Base-by-base conservation (phyloP, 2,888 invertebrate species). In the Agrochola circellaris region DNA sequence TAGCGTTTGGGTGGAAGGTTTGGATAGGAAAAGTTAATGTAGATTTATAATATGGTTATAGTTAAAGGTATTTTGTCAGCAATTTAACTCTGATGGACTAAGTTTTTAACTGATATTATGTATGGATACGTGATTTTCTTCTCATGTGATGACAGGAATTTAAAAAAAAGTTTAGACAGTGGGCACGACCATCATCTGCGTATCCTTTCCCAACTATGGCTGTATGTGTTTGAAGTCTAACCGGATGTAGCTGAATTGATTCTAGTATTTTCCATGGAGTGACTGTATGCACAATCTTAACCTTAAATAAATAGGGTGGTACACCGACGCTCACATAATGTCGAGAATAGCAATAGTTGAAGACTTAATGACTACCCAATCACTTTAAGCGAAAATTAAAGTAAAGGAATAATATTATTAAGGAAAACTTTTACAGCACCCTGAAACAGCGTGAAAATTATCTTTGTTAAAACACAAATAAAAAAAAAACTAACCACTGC, bases 381-480 rank as follows among this genome's bases (percentile, higher is more conserved):
- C 45, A 75, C 17, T 30, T 51, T 20, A 17, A 54, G 1, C 0
- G 0, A 42, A 74, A 38, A 26, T 60, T 17, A 26, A 26, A n/a
- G 6, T 4, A 30, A 26, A 45, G 1, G 7, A 34, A 42, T n/a
- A 17, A 1, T 54, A 17, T 20, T 15, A 61, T 17, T 51, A 20
- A n/a, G 15, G 5, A 11, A 38, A 81, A 67, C 30, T 58, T 62
- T 56, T 15, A 48, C 51, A 51, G 20, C 17, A 20, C 30, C 38
- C 23, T 30, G 48, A 61, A 72, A 51, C 3, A 54, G 66, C 68
- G 42, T 34, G 48, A 48, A 83, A 73, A 66, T 79, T 61, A 69
- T 69, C 48, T 69, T 69, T 74, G 11, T 74, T 62, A 38, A 68
- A 75, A 75, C 38, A 54, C 23, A 65, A 77, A 76, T 76, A 2